Evolutionary conservation across 2,888 invertebrate species (phyloP).

Genomic region (Cataglyphis altisquamis): DNA sequence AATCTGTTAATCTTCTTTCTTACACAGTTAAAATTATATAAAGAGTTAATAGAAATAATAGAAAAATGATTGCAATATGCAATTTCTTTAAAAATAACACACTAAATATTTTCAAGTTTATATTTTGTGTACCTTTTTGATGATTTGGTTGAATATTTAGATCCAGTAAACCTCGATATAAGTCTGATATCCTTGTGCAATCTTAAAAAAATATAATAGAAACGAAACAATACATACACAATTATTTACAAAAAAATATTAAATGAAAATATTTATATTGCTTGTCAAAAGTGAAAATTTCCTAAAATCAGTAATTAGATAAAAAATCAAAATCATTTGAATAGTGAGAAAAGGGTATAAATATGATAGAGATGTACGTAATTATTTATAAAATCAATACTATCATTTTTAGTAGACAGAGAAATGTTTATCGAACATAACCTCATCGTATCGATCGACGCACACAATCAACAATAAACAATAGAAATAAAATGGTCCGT

Average conservation of each 20-base stretch:
- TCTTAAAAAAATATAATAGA: constrained; percentile 74
- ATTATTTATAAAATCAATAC: not conserved
- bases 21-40: not conserved
- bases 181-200: constrained; percentile 79
- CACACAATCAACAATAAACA: not conserved
- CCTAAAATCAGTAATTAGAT: not conserved
- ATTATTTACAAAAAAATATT: not conserved
- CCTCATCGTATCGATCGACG: not conserved
- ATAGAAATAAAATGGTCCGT: not conserved
- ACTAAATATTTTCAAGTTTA: constrained; percentile 31
- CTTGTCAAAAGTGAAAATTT: not conserved
- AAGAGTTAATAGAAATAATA: not conserved
- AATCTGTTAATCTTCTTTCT: not conserved
- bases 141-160: constrained; percentile 81
- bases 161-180: constrained; percentile 79
- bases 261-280: constrained; percentile 11
- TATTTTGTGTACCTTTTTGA: constrained; percentile 78
- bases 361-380: not conserved
- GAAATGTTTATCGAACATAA: constrained; percentile 16
- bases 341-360: not conserved
- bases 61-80: constrained; percentile 15
- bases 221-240: not conserved
- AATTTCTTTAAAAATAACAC: constrained; percentile 48
- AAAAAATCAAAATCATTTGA: not conserved
- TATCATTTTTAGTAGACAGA: not conserved